phyloP scores from a whole-genome alignment of 2,797 vertebrate species.

The Syngnathus acus region DNA sequence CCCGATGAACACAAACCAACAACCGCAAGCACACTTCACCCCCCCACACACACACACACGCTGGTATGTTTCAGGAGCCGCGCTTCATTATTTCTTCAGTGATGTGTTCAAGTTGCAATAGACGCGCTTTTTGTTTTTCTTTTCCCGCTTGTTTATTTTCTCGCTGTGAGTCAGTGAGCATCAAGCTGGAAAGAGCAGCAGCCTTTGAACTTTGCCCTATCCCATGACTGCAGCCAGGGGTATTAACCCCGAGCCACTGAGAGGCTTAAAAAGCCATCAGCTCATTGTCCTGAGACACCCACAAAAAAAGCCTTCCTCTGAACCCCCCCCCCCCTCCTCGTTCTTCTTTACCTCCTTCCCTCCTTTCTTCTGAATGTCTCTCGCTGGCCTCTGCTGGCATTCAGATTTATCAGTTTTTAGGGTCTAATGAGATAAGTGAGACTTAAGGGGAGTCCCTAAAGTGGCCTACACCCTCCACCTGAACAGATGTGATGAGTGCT shows the following conservation, averaged over 20 bases:
- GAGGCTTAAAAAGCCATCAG: constrained; percentile 86
- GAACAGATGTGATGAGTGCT: constrained; percentile 65
- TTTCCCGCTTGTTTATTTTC: constrained; percentile 65
- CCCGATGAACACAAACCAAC: constrained; percentile 25
- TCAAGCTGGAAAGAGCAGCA: constrained; percentile 56
- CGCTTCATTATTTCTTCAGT: constrained; percentile 62
- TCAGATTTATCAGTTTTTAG: constrained; percentile 96
- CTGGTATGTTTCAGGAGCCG: constrained; percentile 21
- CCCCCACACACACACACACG: constrained; percentile 5
- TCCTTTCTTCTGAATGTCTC: constrained; percentile 62
- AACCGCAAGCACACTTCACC: constrained; percentile 9
- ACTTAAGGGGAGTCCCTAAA: constrained; percentile 78
- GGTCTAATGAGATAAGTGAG: constrained; percentile 94
- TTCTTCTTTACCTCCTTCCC: constrained; percentile 53
- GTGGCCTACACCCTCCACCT: constrained; percentile 66
- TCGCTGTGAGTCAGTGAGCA: constrained; percentile 46
- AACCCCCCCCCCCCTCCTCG: constrained; percentile 61
- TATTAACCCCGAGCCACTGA: constrained; percentile 77
- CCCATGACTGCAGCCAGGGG: constrained; percentile 65
- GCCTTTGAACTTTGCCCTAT: constrained; percentile 63
- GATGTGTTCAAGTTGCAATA: constrained; percentile 55
- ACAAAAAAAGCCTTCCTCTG: constrained; percentile 62
- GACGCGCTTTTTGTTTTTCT: constrained; percentile 35
- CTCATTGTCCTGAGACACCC: constrained; percentile 80
- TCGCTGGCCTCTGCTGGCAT: constrained; percentile 73